Conservation (phyloP, 2,888 invertebrate species). For the Sicus ferrugineus region DNA sequence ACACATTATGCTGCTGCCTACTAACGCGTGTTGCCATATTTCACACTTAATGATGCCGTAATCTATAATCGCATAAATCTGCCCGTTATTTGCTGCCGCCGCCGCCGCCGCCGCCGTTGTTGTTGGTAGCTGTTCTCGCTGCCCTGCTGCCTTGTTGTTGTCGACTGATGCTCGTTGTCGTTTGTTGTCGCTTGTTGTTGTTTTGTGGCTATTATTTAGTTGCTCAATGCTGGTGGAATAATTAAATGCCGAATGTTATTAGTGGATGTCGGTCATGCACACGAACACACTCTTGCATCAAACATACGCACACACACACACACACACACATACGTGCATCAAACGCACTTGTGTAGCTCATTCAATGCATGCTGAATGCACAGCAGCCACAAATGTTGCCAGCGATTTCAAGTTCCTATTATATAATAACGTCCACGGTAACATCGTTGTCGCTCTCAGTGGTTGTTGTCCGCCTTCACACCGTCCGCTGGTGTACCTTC, state of each 20-base stretch:
- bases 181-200: background rate
- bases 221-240: background rate
- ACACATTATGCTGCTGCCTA: background rate
- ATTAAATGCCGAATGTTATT: constrained; percentile 22
- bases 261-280: background rate
- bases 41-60: constrained; percentile 27
- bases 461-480: too few relatives aligned
- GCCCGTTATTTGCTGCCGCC: background rate
- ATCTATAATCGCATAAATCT: constrained; percentile 29
- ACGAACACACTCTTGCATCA: background rate
- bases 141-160: too few relatives aligned
- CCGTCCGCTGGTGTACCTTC: too few relatives aligned
- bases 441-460: too few relatives aligned
- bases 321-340: background rate
- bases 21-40: constrained; percentile 22
- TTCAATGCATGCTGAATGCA: background rate
- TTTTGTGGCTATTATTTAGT: background rate
- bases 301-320: constrained; percentile 12
- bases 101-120: too few relatives aligned
- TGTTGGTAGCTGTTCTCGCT: background rate
- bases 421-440: too few relatives aligned
- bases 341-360: too few relatives aligned
- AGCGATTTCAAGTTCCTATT: background rate
- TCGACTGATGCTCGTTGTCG: too few relatives aligned
- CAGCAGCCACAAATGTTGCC: constrained; percentile 1